Base-by-base conservation (phyloP, 2,113 vertebrate species). In the Hippocampus abdominalis region DNA sequence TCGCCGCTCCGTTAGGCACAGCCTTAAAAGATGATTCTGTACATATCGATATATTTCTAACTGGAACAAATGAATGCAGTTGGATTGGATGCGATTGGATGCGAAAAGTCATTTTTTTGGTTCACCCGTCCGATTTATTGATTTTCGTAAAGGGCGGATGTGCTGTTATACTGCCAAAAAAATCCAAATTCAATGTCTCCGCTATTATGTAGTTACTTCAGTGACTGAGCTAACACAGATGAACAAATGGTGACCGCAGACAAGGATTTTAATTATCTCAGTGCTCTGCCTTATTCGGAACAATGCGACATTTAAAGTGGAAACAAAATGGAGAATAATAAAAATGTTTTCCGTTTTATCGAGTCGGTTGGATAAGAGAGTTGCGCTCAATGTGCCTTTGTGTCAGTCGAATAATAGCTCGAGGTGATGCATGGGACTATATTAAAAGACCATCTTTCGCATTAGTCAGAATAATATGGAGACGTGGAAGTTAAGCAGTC, bases 401-500 rank as follows among this genome's bases (percentile, higher is more conserved):
- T 82, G 74, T 66, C 59, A 75, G 67, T 69, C 74, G 64, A 81
- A 72, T 79, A 80, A 84, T 75, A 69, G 79, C 72, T 66, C 5
- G 48, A 76, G 74, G 68, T 68, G 78, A 78, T 44, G 66, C 68
- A 71, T 83, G 83, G 72, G 61, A 86, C 76, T 88, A 77, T 79
- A 85, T 87, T 80, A 85, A 89, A 84, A 82, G 48, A 82, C 66
- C 63, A 83, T 84, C 68, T 68, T 70, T 42, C 74, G 71, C 77
- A 88, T 84, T 88, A 85, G 68, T 62, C 74, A 72, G 82, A 89
- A 89, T 86, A 87, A 87, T 83, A 86, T 36, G 67, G 67, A 77
- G 81, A 88, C 90, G 90, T 88, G 74, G 82, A 85, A 90, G 85
- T 89, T 86, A 88, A 92, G 87, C 79, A 82, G 77, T 89, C 89